Conservation (phyloP, 2,113 vertebrate genomes). For the Pteronura brasiliensis region DNA sequence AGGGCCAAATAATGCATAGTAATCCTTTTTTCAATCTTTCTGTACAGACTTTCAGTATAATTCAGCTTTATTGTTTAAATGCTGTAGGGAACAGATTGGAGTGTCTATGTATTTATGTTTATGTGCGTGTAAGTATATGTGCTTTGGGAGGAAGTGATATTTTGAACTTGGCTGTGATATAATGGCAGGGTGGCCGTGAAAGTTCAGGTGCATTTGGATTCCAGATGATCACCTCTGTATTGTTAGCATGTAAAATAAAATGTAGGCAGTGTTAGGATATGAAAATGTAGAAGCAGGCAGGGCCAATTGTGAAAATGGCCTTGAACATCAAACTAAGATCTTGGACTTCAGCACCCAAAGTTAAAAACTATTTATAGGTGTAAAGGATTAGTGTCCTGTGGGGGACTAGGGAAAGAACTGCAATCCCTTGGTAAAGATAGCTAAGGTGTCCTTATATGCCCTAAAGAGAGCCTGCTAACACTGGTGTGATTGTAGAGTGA, state of each 20-base stretch:
- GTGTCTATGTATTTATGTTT: background rate
- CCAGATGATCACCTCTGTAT: background rate
- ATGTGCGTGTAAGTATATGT: background rate
- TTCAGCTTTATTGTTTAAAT: background rate
- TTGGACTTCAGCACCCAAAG: background rate
- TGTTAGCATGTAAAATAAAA: background rate
- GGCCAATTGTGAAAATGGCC: background rate
- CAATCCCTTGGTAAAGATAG: background rate
- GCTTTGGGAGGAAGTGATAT: background rate
- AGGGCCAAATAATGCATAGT: background rate
- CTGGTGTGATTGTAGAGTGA: background rate
- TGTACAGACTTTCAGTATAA: background rate
- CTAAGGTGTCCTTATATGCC: conserved; percentile 16
- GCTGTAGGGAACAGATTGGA: background rate
- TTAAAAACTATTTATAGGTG: background rate
- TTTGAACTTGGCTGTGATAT: background rate
- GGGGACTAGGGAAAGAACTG: background rate
- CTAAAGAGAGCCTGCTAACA: background rate
- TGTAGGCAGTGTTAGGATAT: background rate
- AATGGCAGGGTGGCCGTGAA: background rate
- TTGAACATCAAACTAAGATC: background rate
- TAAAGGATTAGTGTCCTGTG: background rate
- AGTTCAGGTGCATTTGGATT: background rate
- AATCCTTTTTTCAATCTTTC: background rate
- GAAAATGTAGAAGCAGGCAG: background rate